Conservation (phyloP, 2,888 invertebrate species). For the Parasteatoda lunata region DNA sequence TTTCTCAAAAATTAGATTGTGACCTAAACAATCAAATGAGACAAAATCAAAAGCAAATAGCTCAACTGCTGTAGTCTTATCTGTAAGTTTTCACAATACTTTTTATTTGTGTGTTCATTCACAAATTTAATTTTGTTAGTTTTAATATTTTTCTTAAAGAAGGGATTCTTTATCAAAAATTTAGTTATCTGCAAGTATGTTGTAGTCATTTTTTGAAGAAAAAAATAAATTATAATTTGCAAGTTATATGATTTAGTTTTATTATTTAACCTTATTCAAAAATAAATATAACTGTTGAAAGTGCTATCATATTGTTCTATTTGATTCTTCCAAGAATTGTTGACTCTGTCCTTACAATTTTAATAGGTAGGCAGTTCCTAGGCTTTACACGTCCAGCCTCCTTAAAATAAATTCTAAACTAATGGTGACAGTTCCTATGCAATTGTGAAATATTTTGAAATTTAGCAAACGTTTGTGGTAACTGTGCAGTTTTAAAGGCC, state of each 20-base stretch:
- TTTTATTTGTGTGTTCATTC: background rate
- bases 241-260: no score
- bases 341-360: constrained; percentile 51
- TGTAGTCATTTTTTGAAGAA: no score
- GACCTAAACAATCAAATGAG: no score
- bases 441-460: constrained; percentile 53
- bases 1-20: no score
- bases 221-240: no score
- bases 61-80: no score
- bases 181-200: no score
- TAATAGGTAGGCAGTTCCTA: constrained; percentile 64
- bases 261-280: no score
- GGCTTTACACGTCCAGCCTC: constrained; percentile 64
- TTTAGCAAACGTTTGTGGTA: constrained; percentile 38
- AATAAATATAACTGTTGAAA: no score
- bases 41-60: no score
- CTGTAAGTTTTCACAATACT: no score
- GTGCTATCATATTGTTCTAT: background rate
- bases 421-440: constrained; percentile 67
- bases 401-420: constrained; percentile 52
- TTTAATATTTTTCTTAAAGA: constrained; percentile 10
- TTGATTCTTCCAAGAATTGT: constrained; percentile 40
- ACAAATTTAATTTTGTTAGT: constrained; percentile 21
- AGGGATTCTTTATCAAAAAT: no score
- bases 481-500: constrained; percentile 43